A percentile compares a stretch with the other conserved stretches of the same genome.
Evolutionary conservation across 2,888 invertebrate genomes (phyloP).

Genomic region (Drosophila birchii): DNA sequence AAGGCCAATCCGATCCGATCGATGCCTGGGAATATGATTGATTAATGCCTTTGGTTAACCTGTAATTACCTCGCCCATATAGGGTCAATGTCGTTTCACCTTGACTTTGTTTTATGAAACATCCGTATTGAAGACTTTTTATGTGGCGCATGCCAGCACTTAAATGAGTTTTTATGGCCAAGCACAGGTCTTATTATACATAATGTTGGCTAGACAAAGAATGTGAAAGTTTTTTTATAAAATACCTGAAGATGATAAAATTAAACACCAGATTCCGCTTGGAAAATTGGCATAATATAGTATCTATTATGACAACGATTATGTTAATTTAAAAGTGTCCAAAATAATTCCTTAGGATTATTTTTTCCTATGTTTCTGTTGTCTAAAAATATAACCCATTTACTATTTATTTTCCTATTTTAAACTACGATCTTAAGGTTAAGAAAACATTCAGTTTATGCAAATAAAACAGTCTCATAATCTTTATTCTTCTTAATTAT

Average conservation of each 20-base stretch:
- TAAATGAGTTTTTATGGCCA: slow-evolving; percentile 56
- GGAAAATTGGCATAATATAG: slow-evolving; percentile 1
- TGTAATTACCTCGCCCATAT: slow-evolving; percentile 53
- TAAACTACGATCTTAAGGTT: neutral
- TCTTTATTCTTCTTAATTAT: neutral
- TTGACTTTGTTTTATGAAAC: slow-evolving; percentile 28
- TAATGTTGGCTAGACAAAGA: slow-evolving; percentile 35
- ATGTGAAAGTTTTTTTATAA: slow-evolving; percentile 19
- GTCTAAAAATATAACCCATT: neutral
- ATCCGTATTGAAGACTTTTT: slow-evolving; percentile 14
- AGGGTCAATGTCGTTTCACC: slow-evolving; percentile 49
- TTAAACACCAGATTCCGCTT: neutral
- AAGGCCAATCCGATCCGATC: slow-evolving; percentile 21
- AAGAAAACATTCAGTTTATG: neutral
- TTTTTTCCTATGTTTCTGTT: neutral
- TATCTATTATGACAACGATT: neutral
- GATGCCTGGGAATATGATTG: slow-evolving; percentile 46
- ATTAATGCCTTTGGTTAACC: slow-evolving; percentile 56
- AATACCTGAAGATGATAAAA: slow-evolving; percentile 16
- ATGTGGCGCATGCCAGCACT: slow-evolving; percentile 42
- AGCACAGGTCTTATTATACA: slow-evolving; percentile 35
- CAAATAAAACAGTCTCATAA: neutral
- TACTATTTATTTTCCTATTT: neutral
- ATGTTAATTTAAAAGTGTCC: neutral
- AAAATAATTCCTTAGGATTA: neutral